Evolutionary conservation across 2,113 vertebrate species (phyloP).

Genomic region (Aplodontia rufa): DNA sequence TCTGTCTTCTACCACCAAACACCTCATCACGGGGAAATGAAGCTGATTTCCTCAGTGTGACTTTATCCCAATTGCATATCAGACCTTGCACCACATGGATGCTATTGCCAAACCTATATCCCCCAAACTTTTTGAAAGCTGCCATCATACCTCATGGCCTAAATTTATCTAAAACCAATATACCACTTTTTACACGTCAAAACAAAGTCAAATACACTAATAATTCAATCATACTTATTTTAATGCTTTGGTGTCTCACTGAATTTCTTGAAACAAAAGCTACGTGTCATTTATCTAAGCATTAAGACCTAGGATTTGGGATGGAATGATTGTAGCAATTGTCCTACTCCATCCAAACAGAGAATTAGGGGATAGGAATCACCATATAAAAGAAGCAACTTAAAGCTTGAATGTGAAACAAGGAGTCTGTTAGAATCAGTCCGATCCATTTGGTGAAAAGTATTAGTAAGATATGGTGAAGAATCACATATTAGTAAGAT

Average conservation of each 20-base stretch:
- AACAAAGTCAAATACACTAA: slow-evolving; percentile 22
- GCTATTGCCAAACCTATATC: not conserved
- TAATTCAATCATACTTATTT: not conserved
- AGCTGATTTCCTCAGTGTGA: not conserved
- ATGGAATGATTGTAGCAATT: not conserved
- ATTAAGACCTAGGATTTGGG: not conserved
- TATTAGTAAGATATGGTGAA: not conserved
- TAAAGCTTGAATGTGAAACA: not conserved
- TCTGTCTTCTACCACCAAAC: not conserved
- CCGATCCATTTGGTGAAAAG: not conserved
- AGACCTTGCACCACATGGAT: not conserved
- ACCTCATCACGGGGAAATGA: not conserved
- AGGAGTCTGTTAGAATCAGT: not conserved
- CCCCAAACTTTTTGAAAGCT: not conserved
- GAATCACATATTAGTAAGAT: not conserved
- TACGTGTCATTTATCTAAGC: not conserved
- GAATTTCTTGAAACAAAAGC: not conserved
- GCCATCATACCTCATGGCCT: not conserved
- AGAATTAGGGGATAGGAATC: not conserved
- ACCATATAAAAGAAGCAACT: not conserved
- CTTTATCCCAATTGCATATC: not conserved
- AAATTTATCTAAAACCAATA: not conserved
- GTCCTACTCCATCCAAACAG: not conserved
- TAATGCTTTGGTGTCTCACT: not conserved
- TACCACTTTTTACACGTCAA: not conserved